Base-by-base conservation (phyloP, 2,888 invertebrate genomes). In the Sclerodermus sp. region DNA sequence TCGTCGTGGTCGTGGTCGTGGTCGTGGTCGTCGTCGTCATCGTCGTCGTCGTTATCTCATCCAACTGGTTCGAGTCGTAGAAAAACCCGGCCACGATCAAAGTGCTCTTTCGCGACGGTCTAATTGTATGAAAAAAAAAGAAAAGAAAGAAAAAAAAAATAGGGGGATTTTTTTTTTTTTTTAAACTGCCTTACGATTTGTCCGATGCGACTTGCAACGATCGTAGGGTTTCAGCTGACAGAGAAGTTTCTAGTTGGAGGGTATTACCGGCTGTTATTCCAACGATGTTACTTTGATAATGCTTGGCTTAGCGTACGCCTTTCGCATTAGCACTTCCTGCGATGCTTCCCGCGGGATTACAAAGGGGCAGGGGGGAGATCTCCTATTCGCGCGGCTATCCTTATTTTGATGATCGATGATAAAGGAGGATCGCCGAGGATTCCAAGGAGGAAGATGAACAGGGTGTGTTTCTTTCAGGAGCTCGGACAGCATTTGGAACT, bases 401-500 rank as follows among this genome's bases (percentile, higher is more conserved):
- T n/a, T n/a, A n/a, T n/a, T n/a, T n/a, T n/a, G n/a, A n/a, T n/a
- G n/a, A n/a, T n/a, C n/a, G n/a, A n/a, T n/a, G n/a, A n/a, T n/a
- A n/a, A n/a, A n/a, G n/a, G n/a, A n/a, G n/a, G n/a, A n/a, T n/a
- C n/a, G n/a, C n/a, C n/a, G n/a, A n/a, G n/a, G n/a, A n/a, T n/a
- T n/a, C n/a, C n/a, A n/a, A n/a, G n/a, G n/a, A n/a, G n/a, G n/a
- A n/a, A 23, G 8, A 23, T 23, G 4, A 8, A 4, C 12, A 34
- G 6, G 34, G 6, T 34, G 3, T 12, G 12, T 13, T 12, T n/a
- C 12, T 54, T 53, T n/a, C 51, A 78, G 77, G 77, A 78, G 53
- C 68, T 77, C 29, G 73, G 75, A 1, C 69, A 75, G 51, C 73
- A 77, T 48, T 62, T 77, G 40, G 76, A 77, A 14, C 64, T 77